phyloP scores from a whole-genome alignment of 1,140 invertebrate genomes.

The Apis laboriosa region DNA sequence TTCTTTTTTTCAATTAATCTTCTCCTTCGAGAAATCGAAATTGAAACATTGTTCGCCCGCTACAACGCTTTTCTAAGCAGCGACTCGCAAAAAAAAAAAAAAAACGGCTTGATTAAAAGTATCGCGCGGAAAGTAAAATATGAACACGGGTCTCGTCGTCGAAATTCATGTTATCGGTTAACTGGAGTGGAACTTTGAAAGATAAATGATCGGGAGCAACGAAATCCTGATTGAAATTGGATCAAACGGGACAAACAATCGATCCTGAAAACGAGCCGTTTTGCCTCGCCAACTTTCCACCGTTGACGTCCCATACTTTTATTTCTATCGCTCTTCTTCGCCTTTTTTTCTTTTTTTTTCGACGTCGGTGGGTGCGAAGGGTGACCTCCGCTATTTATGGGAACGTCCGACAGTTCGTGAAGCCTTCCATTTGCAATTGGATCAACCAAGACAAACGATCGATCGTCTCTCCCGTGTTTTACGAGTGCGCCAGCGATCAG shows the following conservation, averaged over 20 bases:
- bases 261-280: slow-evolving; percentile 35
- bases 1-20: not conserved
- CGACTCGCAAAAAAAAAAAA: not conserved
- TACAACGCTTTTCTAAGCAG: no score
- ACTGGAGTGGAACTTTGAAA: slow-evolving; percentile 55
- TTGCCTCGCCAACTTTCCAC: slow-evolving; percentile 30
- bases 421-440: slow-evolving; percentile 55
- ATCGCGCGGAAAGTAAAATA: slow-evolving; percentile 48
- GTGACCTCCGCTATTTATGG: slow-evolving; percentile 37
- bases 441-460: slow-evolving; percentile 60
- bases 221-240: slow-evolving; percentile 65
- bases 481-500: slow-evolving; percentile 25
- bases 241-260: slow-evolving; percentile 63
- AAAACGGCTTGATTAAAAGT: slow-evolving; percentile 41
- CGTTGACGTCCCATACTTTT: not conserved
- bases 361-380: slow-evolving; percentile 23
- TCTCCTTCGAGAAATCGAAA: no score
- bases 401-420: slow-evolving; percentile 3
- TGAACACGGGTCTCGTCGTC: slow-evolving; percentile 43
- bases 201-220: slow-evolving; percentile 55
- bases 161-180: slow-evolving; percentile 39
- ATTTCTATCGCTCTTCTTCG: not conserved
- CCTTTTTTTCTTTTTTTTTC: not conserved
- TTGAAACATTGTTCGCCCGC: no score
- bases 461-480: slow-evolving; percentile 50